Base-by-base conservation (phyloP, 2,797 vertebrate genomes). In the Enteromius unitaeniatus region DNA sequence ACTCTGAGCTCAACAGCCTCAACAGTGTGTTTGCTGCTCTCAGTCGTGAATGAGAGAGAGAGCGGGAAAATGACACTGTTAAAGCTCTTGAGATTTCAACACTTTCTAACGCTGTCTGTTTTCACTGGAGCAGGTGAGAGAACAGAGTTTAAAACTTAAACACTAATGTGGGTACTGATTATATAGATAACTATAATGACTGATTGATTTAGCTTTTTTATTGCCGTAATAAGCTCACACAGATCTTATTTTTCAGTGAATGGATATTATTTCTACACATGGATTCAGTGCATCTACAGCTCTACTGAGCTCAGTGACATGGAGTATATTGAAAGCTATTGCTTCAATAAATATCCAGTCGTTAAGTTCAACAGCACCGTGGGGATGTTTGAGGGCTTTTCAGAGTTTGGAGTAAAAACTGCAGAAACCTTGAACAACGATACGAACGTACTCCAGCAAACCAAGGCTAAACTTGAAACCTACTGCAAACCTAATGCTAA, bases 331-430 rank as follows among this genome's bases (percentile, higher is more conserved):
- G 49, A 45, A 1, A 78, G 88, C 4, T 0, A 69, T 10, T 86
- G 51, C 80, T 86, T 88, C 3, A 91, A 92, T 42, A 92, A 91
- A 73, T 0, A 70, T 6, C 6, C 90, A 17, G 0, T 23, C 0
- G 0, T 0, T 0, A 64, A 89, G 49, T 93, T 82, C 76, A 93
- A 90, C 90, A 91, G 90, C 91, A 90, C 90, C 13, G 6, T 76
- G 51, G 89, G 87, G 62, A 86, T 85, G n/a, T 88, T 4, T 60
- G 79, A 3, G 0, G 88, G 89, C 65, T 90, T 83, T 80, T 91
- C 86, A 4, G 15, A 88, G 13, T 3, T 0, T 2, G 86, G 86
- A 70, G 23, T 87, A 21, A 21, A 0, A 17, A 80, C 0, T 9
- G 86, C 86, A 31, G 64, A 85, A 4, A 0, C 0, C 0, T 70